Evolutionary conservation across 2,888 invertebrate genomes (phyloP).

Genomic region (Dorcus hopei): DNA sequence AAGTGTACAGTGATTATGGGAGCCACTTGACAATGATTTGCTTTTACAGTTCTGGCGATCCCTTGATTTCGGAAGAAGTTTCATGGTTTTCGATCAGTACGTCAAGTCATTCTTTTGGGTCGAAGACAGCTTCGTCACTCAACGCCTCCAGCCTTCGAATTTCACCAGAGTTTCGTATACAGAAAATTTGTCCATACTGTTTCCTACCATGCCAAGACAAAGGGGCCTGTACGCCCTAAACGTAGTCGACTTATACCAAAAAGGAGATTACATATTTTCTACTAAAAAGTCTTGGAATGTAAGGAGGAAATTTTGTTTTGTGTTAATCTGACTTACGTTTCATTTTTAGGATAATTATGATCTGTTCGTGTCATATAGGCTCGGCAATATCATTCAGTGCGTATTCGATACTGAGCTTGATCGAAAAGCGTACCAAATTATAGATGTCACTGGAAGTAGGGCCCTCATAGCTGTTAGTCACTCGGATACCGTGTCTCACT

Average conservation of each 20-base stretch:
- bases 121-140: slow-evolving; percentile 51
- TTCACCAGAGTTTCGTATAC: slow-evolving; percentile 54
- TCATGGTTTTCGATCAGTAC: slow-evolving; percentile 65
- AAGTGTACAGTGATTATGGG: not conserved
- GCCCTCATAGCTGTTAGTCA: slow-evolving; percentile 82
- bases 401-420: slow-evolving; percentile 71
- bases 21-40: no score
- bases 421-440: slow-evolving; percentile 70
- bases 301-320: slow-evolving; percentile 35
- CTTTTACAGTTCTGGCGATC: no score
- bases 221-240: slow-evolving; percentile 47
- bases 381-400: slow-evolving; percentile 67
- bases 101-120: slow-evolving; percentile 80
- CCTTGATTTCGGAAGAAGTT: slow-evolving; percentile 46
- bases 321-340: not conserved
- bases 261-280: slow-evolving; percentile 82
- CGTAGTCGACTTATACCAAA: slow-evolving; percentile 79
- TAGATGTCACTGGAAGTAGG: slow-evolving; percentile 77
- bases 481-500: slow-evolving; percentile 66
- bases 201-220: slow-evolving; percentile 27
- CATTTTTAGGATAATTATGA: slow-evolving; percentile 53
- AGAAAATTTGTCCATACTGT: slow-evolving; percentile 19
- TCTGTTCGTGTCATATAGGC: slow-evolving; percentile 74
- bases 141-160: slow-evolving; percentile 64
- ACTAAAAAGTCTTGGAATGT: slow-evolving; percentile 65